Evolutionary conservation across 2,113 vertebrate genomes (phyloP), one percentile per base, ranked within the genome.

Genomic region (Megalops atlanticus): DNA sequence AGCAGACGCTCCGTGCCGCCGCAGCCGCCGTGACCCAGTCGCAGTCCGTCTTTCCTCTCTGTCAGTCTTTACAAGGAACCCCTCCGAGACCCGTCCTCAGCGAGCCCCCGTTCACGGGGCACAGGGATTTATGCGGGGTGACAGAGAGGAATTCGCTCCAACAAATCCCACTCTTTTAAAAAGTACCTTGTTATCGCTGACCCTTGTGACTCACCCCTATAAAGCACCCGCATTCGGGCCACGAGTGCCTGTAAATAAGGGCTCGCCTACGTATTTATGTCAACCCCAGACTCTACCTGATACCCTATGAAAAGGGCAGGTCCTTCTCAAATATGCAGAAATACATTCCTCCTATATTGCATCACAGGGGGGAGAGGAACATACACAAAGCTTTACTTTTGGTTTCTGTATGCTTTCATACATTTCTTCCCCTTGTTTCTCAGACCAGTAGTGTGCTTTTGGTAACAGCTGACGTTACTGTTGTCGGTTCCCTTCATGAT

Each of bases 71-170:
- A 43, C 82, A 82, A 82, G 78, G 80, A 85, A 83, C 78, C 78
- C 69, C 80, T 89, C 74, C 71, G 81, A 87, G 86, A 85, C 80
- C 31, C 45, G 75, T 83, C 76, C 79, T 27, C 73, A 86, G 83
- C 82, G 82, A 69, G 49, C 81, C 86, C 86, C 83, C 80, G 84
- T 90, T 92, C 90, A 89, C 33, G 78, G 89, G 84, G 85, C 88
- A 74, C 81, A 72, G 58, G 80, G 58, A 92, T 93, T 92, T 93
- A 93, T 92, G 91, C 86, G 87, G 82, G 88, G 87, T 92, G 92
- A 91, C 92, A 92, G 90, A 89, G 85, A 92, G 89, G 92, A 94
- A 93, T 94, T 93, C 85, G 83, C 85, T 83, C 88, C 84, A 88
- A 88, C 89, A 86, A 91, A 91, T 89, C 86, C 82, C 79, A 85